Evolutionary conservation across 2,888 invertebrate genomes (phyloP).

Genomic region (Dimorphilus gyrociliatus): DNA sequence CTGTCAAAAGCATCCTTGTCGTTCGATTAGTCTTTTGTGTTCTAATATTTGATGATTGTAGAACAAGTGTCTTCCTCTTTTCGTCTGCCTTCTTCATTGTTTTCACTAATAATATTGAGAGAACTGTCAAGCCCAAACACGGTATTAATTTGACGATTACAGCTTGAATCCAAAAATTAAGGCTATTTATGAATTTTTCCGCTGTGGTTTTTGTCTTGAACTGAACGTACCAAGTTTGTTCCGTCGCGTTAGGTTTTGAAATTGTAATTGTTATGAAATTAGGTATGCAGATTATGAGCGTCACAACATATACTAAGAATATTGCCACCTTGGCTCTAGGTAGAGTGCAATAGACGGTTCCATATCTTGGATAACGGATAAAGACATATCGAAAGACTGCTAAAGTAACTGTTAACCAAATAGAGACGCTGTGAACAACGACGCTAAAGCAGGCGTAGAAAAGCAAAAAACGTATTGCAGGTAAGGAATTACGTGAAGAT

Average conservation of each 20-base stretch:
- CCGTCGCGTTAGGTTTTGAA: slow-evolving; percentile 10
- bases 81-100: slow-evolving; percentile 35
- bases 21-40: slow-evolving; percentile 49
- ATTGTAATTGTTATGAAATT: slow-evolving; percentile 37
- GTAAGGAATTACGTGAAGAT: slow-evolving; percentile 22
- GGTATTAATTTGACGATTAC: slow-evolving; percentile 80
- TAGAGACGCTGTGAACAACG: slow-evolving; percentile 72
- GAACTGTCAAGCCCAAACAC: slow-evolving; percentile 64
- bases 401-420: slow-evolving; percentile 77
- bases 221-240: slow-evolving; percentile 39
- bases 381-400: slow-evolving; percentile 71
- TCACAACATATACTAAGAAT: slow-evolving; percentile 41
- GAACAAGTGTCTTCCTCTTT: slow-evolving; percentile 20
- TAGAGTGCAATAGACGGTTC: slow-evolving; percentile 65
- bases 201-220: slow-evolving; percentile 34
- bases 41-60: slow-evolving; percentile 10
- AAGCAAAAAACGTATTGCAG: slow-evolving; percentile 36
- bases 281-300: slow-evolving; percentile 29
- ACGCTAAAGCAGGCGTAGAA: slow-evolving; percentile 80
- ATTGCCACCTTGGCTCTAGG: slow-evolving; percentile 65
- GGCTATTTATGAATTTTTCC: slow-evolving; percentile 28
- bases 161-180: slow-evolving; percentile 82
- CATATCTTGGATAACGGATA: slow-evolving; percentile 50
- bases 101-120: slow-evolving; percentile 36
- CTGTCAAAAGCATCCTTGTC: slow-evolving; percentile 70